phyloP scores from a whole-genome alignment of 2,113 vertebrate genomes.

The Arothron firmamentum region DNA sequence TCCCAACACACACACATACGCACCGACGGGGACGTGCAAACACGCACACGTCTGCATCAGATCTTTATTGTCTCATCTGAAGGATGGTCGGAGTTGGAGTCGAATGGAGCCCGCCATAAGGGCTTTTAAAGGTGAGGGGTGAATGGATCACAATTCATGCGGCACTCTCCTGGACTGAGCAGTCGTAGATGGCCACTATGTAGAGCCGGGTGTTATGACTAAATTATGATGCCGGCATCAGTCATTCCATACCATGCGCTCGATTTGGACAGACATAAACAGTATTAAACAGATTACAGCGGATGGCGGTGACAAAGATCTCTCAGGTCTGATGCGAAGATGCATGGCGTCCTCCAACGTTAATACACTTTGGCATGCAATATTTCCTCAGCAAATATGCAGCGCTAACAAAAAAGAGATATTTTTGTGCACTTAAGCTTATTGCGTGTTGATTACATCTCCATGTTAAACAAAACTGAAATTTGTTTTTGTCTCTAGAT shows the following conservation, averaged over 20 bases:
- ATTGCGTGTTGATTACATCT: slow-evolving; percentile 72
- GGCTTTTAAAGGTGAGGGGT: slow-evolving; percentile 62
- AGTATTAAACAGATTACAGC: slow-evolving; percentile 70
- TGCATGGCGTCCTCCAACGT: slow-evolving; percentile 36
- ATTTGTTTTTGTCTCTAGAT: slow-evolving; percentile 67
- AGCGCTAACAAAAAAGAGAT: slow-evolving; percentile 64
- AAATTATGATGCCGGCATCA: slow-evolving; percentile 65
- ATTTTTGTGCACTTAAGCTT: slow-evolving; percentile 76
- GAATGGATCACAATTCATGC: slow-evolving; percentile 59
- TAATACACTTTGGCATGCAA: slow-evolving; percentile 63
- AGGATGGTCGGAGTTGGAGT: slow-evolving; percentile 24
- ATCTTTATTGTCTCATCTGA: slow-evolving; percentile 58
- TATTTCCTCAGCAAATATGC: slow-evolving; percentile 72
- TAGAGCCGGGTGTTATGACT: slow-evolving; percentile 53
- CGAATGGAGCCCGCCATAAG: slow-evolving; percentile 42
- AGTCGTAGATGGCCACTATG: slow-evolving; percentile 39
- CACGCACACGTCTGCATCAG: slow-evolving; percentile 13
- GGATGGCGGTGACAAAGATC: slow-evolving; percentile 62
- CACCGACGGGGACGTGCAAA: not conserved
- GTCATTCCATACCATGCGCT: slow-evolving; percentile 59
- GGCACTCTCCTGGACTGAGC: slow-evolving; percentile 40
- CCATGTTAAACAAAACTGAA: slow-evolving; percentile 66
- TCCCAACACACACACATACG: not conserved
- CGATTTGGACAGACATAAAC: slow-evolving; percentile 64
- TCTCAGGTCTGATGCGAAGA: slow-evolving; percentile 58